A percentile compares a stretch with the other conserved stretches of the same genome.
phyloP scores from a whole-genome alignment of 1,140 invertebrate species.

The Cherax quadricarinatus region DNA sequence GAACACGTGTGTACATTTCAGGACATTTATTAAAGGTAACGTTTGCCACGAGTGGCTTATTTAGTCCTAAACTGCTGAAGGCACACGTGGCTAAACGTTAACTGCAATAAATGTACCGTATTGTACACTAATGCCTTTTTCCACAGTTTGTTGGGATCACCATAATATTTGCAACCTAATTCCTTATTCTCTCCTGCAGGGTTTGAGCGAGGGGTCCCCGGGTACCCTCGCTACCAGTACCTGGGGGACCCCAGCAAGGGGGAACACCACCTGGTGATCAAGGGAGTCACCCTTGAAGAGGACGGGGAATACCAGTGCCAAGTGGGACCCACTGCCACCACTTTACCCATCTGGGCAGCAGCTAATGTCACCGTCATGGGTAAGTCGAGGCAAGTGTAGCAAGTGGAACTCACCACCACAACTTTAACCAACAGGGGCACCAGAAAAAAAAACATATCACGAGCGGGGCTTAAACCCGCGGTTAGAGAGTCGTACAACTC shows the following conservation, averaged over 20 bases:
- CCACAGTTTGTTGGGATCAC: not conserved
- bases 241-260: conserved; percentile 8
- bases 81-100: no score
- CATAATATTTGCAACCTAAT: not conserved
- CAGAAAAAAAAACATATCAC: no score
- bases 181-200: not conserved
- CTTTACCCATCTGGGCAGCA: conserved; percentile 25
- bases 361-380: conserved; percentile 34
- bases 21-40: no score
- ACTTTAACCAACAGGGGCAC: no score
- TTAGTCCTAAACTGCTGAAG: no score
- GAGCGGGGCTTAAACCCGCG: no score
- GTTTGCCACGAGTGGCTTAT: no score
- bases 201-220: not conserved
- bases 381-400: not conserved
- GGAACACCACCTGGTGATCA: conserved; percentile 38
- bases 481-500: no score
- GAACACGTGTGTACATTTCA: no score
- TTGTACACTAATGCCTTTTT: not conserved
- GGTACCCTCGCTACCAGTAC: conserved; percentile 27
- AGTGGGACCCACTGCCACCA: conserved; percentile 25
- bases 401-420: no score
- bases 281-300: conserved; percentile 26
- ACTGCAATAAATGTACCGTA: no score
- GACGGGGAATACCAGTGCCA: conserved; percentile 40